Percentiles rank a stretch among this genome's conserved stretches.
These are phyloP conservation scores for Tylochromis polylepis DNA, from an alignment of 2,113 vertebrate species.

Conservation along the genomic window DNA sequence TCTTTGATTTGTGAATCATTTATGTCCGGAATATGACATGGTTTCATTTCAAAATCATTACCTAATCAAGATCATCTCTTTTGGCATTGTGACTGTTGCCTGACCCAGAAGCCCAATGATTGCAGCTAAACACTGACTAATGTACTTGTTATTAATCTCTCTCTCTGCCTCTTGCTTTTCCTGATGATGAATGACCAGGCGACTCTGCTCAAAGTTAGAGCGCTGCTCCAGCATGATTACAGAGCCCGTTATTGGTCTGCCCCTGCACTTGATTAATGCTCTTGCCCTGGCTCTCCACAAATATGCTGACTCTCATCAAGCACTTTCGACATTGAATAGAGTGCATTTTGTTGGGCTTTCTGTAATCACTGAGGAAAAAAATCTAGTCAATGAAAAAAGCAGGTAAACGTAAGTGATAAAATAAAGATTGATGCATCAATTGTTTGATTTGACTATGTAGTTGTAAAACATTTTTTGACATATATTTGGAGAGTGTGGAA, in stretches of 20 bases:
- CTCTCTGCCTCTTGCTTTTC: slow-evolving; percentile 47
- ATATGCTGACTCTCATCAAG: slow-evolving; percentile 71
- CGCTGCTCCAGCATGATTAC: slow-evolving; percentile 65
- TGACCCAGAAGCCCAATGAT: slow-evolving; percentile 58
- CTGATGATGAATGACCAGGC: slow-evolving; percentile 67
- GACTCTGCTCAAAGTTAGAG: slow-evolving; percentile 59
- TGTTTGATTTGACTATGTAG: neutral
- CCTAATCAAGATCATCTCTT: slow-evolving; percentile 45
- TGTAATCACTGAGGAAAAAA: slow-evolving; percentile 34
- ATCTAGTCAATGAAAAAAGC: slow-evolving; percentile 10
- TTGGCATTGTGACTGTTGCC: slow-evolving; percentile 34
- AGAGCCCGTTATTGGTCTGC: slow-evolving; percentile 68
- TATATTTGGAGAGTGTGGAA: neutral
- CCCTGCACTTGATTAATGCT: slow-evolving; percentile 73
- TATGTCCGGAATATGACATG: neutral
- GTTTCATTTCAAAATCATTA: slow-evolving; percentile 25
- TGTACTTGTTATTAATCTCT: slow-evolving; percentile 75
- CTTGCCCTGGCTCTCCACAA: slow-evolving; percentile 53
- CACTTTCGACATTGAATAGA: slow-evolving; percentile 48
- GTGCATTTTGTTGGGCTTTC: slow-evolving; percentile 35
- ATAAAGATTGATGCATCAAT: slow-evolving; percentile 24
- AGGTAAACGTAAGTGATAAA: slow-evolving; percentile 17
- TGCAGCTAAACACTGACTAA: slow-evolving; percentile 71
- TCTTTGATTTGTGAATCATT: neutral
- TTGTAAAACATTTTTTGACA: neutral